phyloP scores from a whole-genome alignment of 1,140 invertebrate species.

The Sycophila sp. region DNA sequence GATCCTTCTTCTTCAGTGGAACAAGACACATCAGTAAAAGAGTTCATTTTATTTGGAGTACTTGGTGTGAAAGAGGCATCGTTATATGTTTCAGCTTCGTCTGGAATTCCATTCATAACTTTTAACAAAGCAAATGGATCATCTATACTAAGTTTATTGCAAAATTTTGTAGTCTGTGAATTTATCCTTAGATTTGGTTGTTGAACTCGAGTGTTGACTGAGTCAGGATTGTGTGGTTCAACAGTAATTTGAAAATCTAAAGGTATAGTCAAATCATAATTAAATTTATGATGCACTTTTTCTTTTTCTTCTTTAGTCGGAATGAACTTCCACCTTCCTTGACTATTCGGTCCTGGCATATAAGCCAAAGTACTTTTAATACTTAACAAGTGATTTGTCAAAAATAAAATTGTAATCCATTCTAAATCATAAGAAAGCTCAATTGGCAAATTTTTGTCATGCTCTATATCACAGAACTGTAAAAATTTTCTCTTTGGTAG shows the following conservation, averaged over 20 bases:
- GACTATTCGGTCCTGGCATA: slow-evolving; percentile 80
- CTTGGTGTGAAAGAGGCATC: slow-evolving; percentile 46
- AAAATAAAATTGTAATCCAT: slow-evolving; percentile 89
- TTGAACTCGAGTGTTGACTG: slow-evolving; percentile 51
- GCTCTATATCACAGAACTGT: slow-evolving; percentile 75
- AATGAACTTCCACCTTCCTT: slow-evolving; percentile 79
- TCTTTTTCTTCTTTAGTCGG: slow-evolving; percentile 81
- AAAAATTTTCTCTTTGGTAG: slow-evolving; percentile 88
- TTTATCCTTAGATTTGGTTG: slow-evolving; percentile 71
- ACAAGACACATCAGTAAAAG: slow-evolving; percentile 30
- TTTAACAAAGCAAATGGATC: slow-evolving; percentile 74
- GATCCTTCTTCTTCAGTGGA: slow-evolving; percentile 14
- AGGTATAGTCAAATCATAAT: slow-evolving; percentile 74
- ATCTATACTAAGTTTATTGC: slow-evolving; percentile 80
- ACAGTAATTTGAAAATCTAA: slow-evolving; percentile 82
- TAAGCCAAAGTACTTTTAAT: slow-evolving; percentile 76
- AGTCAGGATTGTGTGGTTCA: slow-evolving; percentile 70
- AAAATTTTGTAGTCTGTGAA: slow-evolving; percentile 84
- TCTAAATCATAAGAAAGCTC: slow-evolving; percentile 88
- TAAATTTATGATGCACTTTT: slow-evolving; percentile 73
- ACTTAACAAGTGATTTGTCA: slow-evolving; percentile 89
- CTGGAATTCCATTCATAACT: slow-evolving; percentile 40
- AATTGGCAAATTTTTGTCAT: slow-evolving; percentile 68
- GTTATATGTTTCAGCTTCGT: slow-evolving; percentile 38
- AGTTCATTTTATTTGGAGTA: slow-evolving; percentile 27